Evolutionary conservation across 2,113 vertebrate species (phyloP).

Genomic region (Tenrec ecaudatus): DNA sequence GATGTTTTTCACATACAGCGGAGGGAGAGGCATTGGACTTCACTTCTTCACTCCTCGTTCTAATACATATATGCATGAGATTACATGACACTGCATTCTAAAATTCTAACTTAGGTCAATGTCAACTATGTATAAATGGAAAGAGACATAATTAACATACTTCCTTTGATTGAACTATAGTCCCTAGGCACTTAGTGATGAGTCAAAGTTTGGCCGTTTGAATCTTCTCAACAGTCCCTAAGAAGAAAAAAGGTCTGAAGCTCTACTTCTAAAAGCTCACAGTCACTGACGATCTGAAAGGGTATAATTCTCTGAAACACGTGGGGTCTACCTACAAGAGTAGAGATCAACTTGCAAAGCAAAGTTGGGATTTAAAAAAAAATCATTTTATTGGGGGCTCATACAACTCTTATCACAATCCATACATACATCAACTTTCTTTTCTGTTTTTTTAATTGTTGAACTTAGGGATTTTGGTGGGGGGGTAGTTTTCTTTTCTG

Average conservation of each 20-base stretch:
- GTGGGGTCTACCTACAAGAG: neutral
- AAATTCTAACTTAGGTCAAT: slow-evolving; percentile 25
- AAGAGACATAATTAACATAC: neutral
- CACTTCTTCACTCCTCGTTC: neutral
- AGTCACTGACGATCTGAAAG: neutral
- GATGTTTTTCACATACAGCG: too few species aligned
- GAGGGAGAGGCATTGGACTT: neutral
- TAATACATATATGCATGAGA: neutral
- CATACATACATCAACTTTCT: too few species aligned
- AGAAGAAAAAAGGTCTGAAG: neutral
- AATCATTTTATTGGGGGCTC: too few species aligned
- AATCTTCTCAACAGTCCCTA: neutral
- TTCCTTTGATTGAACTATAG: neutral
- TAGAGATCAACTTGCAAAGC: neutral
- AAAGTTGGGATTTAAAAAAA: neutral
- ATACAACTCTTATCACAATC: too few species aligned
- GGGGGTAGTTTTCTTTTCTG: too few species aligned
- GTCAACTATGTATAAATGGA: neutral
- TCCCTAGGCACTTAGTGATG: neutral
- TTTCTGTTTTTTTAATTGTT: neutral
- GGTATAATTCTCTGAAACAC: neutral
- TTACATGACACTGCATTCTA: slow-evolving; percentile 35
- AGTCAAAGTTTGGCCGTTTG: neutral
- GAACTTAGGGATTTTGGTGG: neutral
- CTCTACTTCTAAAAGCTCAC: neutral